Base-by-base conservation (phyloP, 2,113 vertebrate species). In the Sakesphorus luctuosus region DNA sequence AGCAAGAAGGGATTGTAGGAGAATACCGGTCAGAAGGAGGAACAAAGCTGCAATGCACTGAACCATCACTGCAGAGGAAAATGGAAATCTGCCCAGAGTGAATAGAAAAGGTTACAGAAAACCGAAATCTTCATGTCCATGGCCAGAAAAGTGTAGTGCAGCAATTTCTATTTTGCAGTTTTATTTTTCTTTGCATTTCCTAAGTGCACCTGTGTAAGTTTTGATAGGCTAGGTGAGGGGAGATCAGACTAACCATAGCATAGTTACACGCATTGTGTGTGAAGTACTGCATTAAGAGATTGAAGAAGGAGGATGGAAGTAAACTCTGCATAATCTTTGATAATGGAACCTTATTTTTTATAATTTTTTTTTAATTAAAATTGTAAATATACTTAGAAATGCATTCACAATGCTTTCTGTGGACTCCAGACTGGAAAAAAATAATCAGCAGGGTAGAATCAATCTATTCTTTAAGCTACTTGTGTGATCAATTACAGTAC, bases 401-500 rank as follows among this genome's bases (percentile, higher is more conserved):
- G 13, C 9, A 62, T 65, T 52, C 21, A 35, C 35, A 93, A 28
- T 17, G 7, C 4, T 75, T 77, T 78, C 23, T 65, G 6, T 66
- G 55, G 29, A 9, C 4, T 18, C 15, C 10, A 9, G 26, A 31
- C 6, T 49, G 13, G 26, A 6, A 8, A 14, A 43, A 43, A 43
- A 43, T 43, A 43, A 43, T 43, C 40, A 80, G 36, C 11, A 76
- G 59, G 82, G 76, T n/a, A 63, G 29, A 84, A 91, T 55, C 25
- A 90, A 96, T 86, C 44, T 68, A 12, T 38, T 93, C n/a, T 79
- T 55, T 46, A 82, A 93, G 40, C 28, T 87, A 76, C 72, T 68
- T 40, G 7, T 88, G 87, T 92, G 92, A 95, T 97, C 86, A 97
- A 49, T 96, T 92, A 86, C n/a, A 92, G 59, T 89, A 82, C 38